Evolutionary conservation across 2,797 vertebrate genomes (phyloP), one percentile per base, ranked within the genome.

Genomic region (Danio jaintianensis): DNA sequence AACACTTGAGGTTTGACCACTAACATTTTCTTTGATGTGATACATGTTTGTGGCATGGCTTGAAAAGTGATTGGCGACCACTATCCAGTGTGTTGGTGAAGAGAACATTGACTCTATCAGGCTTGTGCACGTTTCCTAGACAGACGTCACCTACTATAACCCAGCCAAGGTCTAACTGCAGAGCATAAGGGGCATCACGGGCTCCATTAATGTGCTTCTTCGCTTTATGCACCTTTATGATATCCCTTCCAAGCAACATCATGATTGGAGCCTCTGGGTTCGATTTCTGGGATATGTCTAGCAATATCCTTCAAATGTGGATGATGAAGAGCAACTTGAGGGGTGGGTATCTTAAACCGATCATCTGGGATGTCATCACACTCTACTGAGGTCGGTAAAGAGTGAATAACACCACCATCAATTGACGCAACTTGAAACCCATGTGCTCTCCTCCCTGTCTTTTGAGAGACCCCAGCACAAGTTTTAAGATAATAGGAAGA

Each of bases 231-330:
- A 13, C 12, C 56, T 59, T 59, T 29, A 59, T 59, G 5, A 36
- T 36, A 3, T 59, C 22, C 15, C 56, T 15, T 59, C 22, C 22
- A 20, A 59, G 7, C 12, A 59, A 12, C 22, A 59, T 82, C 75
- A 11, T 78, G 47, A 16, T 62, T 61, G 6, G 82, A 58, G 20
- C 5, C 0, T 58, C 11, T 6, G 5, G 7, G 9, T 58, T n/a
- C 56, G 7, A 36, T 36, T 59, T 59, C 12, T 0, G 66, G 38
- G n/a, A 70, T 75, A 18, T 76, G 20, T 8, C 36, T 20, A 20
- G 82, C 78, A 8, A 59, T 36, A 36, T 6, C 8, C 63, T 42
- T 45, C 7, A 80, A 52, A 64, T 81, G 79, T 11, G 62, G 70
- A 45, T 81, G 50, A 8, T 75, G 63, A 29, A 75, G 43, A 52